These are phyloP conservation scores for Clostera curtula DNA, from an alignment of 2,888 invertebrate species.

Conservation along the genomic window DNA sequence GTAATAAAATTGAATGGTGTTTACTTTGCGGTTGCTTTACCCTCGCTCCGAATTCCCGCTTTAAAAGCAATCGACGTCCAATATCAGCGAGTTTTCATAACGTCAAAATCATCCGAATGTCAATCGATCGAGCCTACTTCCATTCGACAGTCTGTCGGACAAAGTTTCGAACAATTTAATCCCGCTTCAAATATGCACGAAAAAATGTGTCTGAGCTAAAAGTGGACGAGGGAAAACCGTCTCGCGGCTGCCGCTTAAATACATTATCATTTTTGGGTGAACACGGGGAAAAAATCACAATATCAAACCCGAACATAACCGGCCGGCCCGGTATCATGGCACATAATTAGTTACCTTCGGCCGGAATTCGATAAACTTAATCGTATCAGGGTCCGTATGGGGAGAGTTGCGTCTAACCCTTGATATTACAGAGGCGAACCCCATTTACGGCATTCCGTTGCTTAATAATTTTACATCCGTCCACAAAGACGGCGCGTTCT, in stretches of 20 bases:
- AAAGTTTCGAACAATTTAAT: constrained; percentile 61
- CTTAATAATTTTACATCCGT: constrained; percentile 66
- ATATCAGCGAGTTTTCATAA: constrained; percentile 33
- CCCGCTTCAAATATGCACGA: constrained; percentile 51
- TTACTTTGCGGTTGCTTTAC: constrained; percentile 54
- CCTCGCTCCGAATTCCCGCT: constrained; percentile 27
- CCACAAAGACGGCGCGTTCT: constrained; percentile 59
- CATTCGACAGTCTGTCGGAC: constrained; percentile 43
- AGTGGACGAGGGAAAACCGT: constrained; percentile 26
- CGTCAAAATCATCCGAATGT: constrained; percentile 34
- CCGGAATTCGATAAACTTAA: constrained; percentile 38
- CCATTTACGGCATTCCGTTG: constrained; percentile 52
- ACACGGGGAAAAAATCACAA: constrained; percentile 21
- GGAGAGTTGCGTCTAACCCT: constrained; percentile 35
- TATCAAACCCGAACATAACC: constrained; percentile 14
- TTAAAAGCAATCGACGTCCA: constrained; percentile 24
- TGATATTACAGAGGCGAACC: constrained; percentile 42
- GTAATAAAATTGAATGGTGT: constrained; percentile 67
- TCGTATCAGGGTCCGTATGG: constrained; percentile 32
- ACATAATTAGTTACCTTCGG: constrained; percentile 28
- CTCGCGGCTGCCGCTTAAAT: constrained; percentile 21
- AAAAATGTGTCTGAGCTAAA: constrained; percentile 39
- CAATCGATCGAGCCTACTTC: constrained; percentile 27
- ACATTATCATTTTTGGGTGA: constrained; percentile 20
- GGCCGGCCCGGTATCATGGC: constrained; percentile 17